Evolutionary conservation across 37 sponge, comb jelly and placozoan species (phyloP).

Genomic region (Halisarca cf. caerulea): DNA sequence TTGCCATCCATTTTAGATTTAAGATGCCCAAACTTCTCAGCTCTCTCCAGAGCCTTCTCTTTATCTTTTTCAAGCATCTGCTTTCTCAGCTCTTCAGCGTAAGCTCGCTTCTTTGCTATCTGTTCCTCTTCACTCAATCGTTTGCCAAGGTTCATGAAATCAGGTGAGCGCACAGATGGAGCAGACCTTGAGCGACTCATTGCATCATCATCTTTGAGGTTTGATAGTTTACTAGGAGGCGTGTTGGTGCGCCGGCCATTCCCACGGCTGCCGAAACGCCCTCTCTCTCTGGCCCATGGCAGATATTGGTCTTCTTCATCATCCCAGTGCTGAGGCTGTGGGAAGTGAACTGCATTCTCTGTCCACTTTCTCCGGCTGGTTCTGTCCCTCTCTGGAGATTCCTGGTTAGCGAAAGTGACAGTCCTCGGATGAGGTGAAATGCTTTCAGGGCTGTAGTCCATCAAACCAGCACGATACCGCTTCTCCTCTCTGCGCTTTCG

Average conservation of each 20-base stretch:
- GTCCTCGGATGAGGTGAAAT: background rate
- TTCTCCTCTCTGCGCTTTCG: conserved; percentile 1
- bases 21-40: background rate
- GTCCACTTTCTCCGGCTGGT: background rate
- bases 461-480: conserved; percentile 12
- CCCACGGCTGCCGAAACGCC: background rate
- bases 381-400: background rate
- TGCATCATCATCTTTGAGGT: background rate
- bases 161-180: background rate
- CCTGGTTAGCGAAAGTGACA: background rate
- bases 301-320: conserved; percentile 57
- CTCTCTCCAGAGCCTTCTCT: background rate
- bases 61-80: conserved; percentile 52
- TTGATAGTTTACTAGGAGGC: conserved; percentile 11
- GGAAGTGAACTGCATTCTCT: background rate
- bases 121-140: conserved; percentile 19
- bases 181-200: conserved; percentile 6
- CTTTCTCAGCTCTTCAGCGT: conserved; percentile 59
- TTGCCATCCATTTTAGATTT: background rate
- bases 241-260: background rate
- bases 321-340: conserved; percentile 28
- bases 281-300: conserved; percentile 42
- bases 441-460: background rate
- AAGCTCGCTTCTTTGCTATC: conserved; percentile 47
- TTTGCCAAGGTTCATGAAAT: background rate